Percentiles rank a stretch among this genome's conserved stretches.
Evolutionary conservation across 2,113 vertebrate species (phyloP).

Genomic region (Ammodramus savannarum): DNA sequence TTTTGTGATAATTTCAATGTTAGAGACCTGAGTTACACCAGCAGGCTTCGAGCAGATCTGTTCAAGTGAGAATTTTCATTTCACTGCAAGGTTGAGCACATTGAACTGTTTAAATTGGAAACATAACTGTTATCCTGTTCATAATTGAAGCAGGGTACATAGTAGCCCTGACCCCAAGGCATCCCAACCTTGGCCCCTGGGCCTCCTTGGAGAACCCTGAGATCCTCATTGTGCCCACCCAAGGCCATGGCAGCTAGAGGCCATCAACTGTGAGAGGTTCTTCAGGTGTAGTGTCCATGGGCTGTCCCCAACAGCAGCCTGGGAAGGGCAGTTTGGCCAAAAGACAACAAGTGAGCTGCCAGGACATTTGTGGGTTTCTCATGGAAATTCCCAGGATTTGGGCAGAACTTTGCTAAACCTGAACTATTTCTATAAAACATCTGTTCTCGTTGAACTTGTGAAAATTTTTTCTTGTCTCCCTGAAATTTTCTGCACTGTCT

Average conservation of each 20-base stretch:
- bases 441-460: background rate
- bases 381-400: background rate
- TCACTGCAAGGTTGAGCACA: background rate
- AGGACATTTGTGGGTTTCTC: background rate
- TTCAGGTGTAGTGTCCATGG: rapidly evolving
- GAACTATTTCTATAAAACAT: background rate
- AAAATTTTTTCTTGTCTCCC: background rate
- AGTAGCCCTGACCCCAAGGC: background rate
- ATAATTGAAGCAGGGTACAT: background rate
- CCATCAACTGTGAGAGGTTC: rapidly evolving
- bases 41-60: background rate
- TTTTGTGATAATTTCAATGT: background rate
- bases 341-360: background rate
- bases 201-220: background rate
- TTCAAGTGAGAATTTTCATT: background rate
- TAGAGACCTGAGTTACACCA: background rate
- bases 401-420: background rate
- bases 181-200: background rate
- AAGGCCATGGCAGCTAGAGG: background rate
- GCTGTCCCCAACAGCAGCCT: background rate
- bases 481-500: background rate
- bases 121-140: background rate
- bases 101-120: background rate
- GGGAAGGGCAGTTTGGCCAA: background rate
- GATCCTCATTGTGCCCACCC: rapidly evolving